Conservation (phyloP, 1,140 invertebrate species). For the Andrena cerasifolii region DNA sequence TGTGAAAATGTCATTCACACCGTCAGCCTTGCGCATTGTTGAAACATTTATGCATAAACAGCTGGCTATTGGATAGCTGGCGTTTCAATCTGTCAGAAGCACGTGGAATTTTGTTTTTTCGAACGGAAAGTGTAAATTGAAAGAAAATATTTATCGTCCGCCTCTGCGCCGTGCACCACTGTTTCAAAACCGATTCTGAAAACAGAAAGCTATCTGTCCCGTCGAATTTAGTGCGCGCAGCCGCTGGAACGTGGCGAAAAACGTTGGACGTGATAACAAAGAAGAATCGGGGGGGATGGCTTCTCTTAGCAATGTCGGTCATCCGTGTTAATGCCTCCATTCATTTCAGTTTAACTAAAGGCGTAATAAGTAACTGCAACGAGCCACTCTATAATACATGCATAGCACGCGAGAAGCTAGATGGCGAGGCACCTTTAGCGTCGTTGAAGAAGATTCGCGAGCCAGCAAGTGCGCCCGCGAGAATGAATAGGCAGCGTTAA, state of each 20-base stretch:
- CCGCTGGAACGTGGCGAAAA: neutral
- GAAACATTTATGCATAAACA: neutral
- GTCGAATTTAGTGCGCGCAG: neutral
- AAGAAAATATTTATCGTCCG: neutral
- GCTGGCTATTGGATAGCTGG: neutral
- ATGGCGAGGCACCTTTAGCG: neutral
- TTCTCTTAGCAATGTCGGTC: slow-evolving; percentile 7
- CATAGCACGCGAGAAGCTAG: neutral
- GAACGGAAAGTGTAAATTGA: neutral
- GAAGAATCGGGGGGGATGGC: neutral
- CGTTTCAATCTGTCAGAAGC: too few species aligned
- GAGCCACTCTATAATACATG: neutral
- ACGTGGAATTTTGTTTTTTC: neutral
- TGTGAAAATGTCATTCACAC: neutral
- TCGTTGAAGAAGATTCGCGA: neutral
- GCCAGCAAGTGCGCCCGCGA: neutral
- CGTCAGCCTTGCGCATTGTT: too few species aligned
- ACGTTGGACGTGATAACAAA: too few species aligned
- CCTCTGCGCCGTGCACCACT: neutral
- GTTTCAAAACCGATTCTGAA: neutral
- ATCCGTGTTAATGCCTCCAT: slow-evolving; percentile 1
- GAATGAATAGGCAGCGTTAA: slow-evolving; percentile 5
- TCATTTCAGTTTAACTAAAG: slow-evolving; percentile 14
- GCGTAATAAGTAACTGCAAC: slow-evolving; percentile 20
- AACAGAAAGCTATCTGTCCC: neutral